Conservation (phyloP, 2,888 invertebrate species). For the Argyresthia goedartella region DNA sequence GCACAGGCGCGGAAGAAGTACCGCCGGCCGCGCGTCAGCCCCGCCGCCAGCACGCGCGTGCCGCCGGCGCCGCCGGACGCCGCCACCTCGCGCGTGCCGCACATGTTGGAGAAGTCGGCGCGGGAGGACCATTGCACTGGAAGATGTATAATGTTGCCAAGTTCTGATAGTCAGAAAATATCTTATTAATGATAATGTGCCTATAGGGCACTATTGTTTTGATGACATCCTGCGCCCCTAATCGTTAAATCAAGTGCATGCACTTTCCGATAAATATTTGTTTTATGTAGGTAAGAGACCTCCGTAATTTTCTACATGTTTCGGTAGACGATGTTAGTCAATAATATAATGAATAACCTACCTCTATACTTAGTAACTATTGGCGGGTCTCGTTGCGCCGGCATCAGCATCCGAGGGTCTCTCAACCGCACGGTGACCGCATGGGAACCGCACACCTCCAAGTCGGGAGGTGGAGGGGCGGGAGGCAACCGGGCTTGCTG, state of each 20-base stretch:
- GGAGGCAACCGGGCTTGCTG: slow-evolving; percentile 89
- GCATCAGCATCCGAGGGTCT: slow-evolving; percentile 75
- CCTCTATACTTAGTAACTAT: slow-evolving; percentile 94
- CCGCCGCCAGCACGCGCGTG: slow-evolving; percentile 65
- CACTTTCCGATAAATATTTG: too few relatives aligned
- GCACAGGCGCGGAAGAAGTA: slow-evolving; percentile 94
- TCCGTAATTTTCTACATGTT: too few relatives aligned
- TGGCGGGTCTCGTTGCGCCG: slow-evolving; percentile 82
- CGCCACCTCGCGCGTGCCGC: slow-evolving; percentile 81
- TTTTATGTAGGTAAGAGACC: too few relatives aligned
- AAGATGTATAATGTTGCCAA: slow-evolving; percentile 12
- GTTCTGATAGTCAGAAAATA: slow-evolving; percentile 1
- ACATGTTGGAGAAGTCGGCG: slow-evolving; percentile 85
- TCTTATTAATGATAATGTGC: too few relatives aligned
- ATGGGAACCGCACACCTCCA: slow-evolving; percentile 82
- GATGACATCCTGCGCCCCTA: too few relatives aligned
- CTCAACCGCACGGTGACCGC: slow-evolving; percentile 74
- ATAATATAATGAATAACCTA: slow-evolving; percentile 38
- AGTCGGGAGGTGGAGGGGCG: slow-evolving; percentile 82
- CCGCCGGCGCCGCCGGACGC: slow-evolving; percentile 43
- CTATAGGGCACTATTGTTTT: too few relatives aligned
- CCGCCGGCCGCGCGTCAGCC: slow-evolving; percentile 85
- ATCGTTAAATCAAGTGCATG: too few relatives aligned
- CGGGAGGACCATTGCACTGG: slow-evolving; percentile 95
- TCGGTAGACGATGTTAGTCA: too few relatives aligned